Base-by-base conservation (phyloP, 1,140 invertebrate species). In the Callitettix versicolor region DNA sequence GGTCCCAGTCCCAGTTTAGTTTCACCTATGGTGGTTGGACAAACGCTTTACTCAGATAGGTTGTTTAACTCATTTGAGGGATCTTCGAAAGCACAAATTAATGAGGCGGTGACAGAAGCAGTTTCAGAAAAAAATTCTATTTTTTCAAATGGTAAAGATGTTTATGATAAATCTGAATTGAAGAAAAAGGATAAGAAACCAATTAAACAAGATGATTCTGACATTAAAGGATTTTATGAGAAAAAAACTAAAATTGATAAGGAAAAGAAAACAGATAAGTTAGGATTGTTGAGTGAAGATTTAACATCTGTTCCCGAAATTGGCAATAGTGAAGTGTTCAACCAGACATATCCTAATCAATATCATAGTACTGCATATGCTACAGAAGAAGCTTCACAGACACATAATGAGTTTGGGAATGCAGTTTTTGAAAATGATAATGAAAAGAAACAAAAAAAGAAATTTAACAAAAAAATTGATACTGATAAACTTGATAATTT, bases 111-210 rank as follows among this genome's bases (percentile, higher is more conserved):
- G 3, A 4, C 26, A 30, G 26, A 30, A 9, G 3, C 26, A 30
- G 26, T 30, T 3, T 30, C 26, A 9, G 26, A 30, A 30, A 30
- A 30, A 9, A 30, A 30, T 9, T 30, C 26, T 3, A 30, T 30
- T 4, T 30, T 30, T 30, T 30, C 26, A 30, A 30, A 4, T 38
- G 47, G 30, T 14, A 50, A 55, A n/a, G 47, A 55, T 46, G 33
- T 43, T 12, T 44, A 55, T n/a, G 55, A 60, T 11, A 60, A 60
- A 38, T 42, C 42, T 17, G 58, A 60, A 14, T 44, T 42, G 2
- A 60, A 60, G 20, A 60, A 60, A 21, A 60, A 60, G 44, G 58
- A 60, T 2, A 60, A 60, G 18, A 60, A 60, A 34, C 43, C 55
- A 3, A 41, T 53, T 1, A 60, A 60, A 47, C 46, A 54, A 41